Base-by-base conservation (phyloP, 2,113 vertebrate genomes). In the Sorex fumeus region DNA sequence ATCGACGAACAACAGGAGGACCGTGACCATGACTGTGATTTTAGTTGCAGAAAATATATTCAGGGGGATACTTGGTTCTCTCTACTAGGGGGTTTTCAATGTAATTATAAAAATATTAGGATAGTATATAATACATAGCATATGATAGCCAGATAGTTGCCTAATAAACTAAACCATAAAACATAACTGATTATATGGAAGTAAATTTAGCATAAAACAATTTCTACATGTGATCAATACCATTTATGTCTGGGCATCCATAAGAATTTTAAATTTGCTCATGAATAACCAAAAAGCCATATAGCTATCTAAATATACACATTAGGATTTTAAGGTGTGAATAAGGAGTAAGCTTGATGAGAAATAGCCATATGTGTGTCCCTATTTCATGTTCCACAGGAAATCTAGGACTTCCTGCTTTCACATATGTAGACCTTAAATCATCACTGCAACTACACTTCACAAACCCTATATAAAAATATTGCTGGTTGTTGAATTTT, bases 321-420 rank as follows among this genome's bases (percentile, higher is more conserved):
- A 66, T 74, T 34, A 70, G 15, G 83, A 64, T 75, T 19, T 67
- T 88, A 18, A 88, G 91, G n/a, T 87, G 70, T 87, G 70, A 94
- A 66, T 91, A 94, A 78, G 47, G 60, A 90, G 78, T 78, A 30
- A 84, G 62, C 34, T 91, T 43, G 28, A 40, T 71, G 11, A 18
- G 50, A 86, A 91, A 70, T 84, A 67, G 32, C 78, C 67, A 67
- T 90, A 71, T 93, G 81, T 70, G 40, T 27, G 50, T 66, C n/a
- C 28, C 11, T 32, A 62, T 8, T 94, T 86, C 2, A 0, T 71
- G 8, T 27, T 88, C 36, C 13, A 69, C 2, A 86, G 80, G 67
- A 88, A 95, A 57, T 84, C 47, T 32, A 32, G 0, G n/a, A 8
- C 28, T 66, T 91, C 40, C 34, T 85, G 21, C 11, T 19, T 47